Evolutionary conservation across 2,888 invertebrate species (phyloP), one percentile per base, ranked within the genome.

Genomic region (Calameuta filiformis): DNA sequence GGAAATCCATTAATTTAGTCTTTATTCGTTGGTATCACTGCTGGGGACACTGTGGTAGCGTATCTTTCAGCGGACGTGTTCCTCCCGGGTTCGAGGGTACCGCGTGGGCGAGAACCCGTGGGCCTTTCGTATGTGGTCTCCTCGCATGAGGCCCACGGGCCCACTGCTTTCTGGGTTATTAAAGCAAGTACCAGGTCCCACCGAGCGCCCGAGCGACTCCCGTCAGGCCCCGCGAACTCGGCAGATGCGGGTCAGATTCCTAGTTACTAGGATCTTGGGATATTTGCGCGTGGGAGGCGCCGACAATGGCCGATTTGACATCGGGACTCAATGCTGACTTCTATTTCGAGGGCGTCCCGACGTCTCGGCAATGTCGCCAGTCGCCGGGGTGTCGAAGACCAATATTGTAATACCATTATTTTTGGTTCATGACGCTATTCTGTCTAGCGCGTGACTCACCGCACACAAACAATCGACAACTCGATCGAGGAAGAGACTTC

Each of bases 1-100:
- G 23, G 31, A 33, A 71, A 23, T 33, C 73, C 68, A 76, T 73
- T 78, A 76, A 78, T 78, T 76, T 69, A 31, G 30, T 15, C 68
- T 68, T 68, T 68, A 74, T 74, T 35, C 12, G 74, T 56, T 56
- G 56, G 56, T 56, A 56, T 56, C 56, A 56, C 56, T 56, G 23
- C 15, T 1, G 56, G 23, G 56, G 56, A 74, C 23, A 15, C 74
- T 23, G 34, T 23, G 23, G 34, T 31, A 74, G 37, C 74, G 35
- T 35, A 34, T 34, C 71, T 71, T 71, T 71, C 71, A 71, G 33
- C 71, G 15, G 4, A 71, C 71, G 71, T 71, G 71, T 71, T 34
- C 71, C 71, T 31, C 71, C 34, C 31, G 71, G 12, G 71, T 34
- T 12, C 15, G 71, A 71, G 31, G 35, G 74, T 30, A 30, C 33